These are phyloP conservation scores for Drosophila differens DNA, from an alignment of 2,888 invertebrate species.

Conservation along the genomic window DNA sequence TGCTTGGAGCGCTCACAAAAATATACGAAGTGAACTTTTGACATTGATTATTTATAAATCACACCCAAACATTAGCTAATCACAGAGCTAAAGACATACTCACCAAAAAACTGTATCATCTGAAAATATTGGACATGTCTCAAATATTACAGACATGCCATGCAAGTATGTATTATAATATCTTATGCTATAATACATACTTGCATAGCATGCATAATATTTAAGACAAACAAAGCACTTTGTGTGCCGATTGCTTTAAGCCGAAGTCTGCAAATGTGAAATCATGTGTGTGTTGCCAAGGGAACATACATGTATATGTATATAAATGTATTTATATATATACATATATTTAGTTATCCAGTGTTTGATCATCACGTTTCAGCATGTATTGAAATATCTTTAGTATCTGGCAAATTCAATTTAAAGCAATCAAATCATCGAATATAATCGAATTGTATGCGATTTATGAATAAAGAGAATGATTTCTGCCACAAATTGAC, in stretches of 20 bases:
- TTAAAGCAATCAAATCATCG: conserved; percentile 68
- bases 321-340: conserved; percentile 1
- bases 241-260: conserved; percentile 20
- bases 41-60: not conserved
- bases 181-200: not conserved
- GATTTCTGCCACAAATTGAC: conserved; percentile 73
- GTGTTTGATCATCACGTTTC: conserved; percentile 53
- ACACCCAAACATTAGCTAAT: not conserved
- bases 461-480: conserved; percentile 70
- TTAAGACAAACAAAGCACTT: conserved; percentile 11
- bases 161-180: not conserved
- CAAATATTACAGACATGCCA: not conserved
- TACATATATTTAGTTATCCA: conserved; percentile 28
- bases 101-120: not conserved
- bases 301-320: not conserved
- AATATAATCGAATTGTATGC: conserved; percentile 66
- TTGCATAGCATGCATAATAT: conserved; percentile 1
- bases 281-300: not conserved
- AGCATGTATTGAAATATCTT: conserved; percentile 53
- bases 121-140: not conserved
- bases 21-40: not conserved
- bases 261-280: not conserved
- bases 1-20: not conserved
- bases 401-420: conserved; percentile 65
- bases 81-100: not conserved